A percentile compares a stretch with the other conserved stretches of the same genome.
Conservation (phyloP, 2,888 invertebrate genomes). For the Patella ulyssiponensis region DNA sequence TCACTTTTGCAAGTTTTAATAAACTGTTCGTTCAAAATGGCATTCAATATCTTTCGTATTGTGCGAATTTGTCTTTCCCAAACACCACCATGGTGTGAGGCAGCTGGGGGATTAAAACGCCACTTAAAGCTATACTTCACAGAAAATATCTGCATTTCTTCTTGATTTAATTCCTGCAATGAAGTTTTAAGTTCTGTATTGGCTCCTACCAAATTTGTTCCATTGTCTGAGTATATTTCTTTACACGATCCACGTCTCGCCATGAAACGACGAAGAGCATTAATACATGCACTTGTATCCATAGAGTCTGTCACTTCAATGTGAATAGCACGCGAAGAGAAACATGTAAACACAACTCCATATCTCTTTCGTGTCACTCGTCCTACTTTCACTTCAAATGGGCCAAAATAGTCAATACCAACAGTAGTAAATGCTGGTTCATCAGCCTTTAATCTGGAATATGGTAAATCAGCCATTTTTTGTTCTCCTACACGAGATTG, state of each 20-base stretch:
- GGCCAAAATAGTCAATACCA: slow-evolving; percentile 27
- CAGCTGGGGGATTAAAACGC: slow-evolving; percentile 30
- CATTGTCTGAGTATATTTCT: no score
- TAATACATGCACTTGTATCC: no score
- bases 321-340: no score
- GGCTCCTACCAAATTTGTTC: slow-evolving; percentile 31
- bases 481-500: slow-evolving; percentile 10
- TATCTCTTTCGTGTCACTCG: background rate
- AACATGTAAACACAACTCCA: no score
- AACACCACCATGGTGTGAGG: slow-evolving; percentile 33
- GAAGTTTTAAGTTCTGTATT: slow-evolving; percentile 21
- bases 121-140: slow-evolving; percentile 20
- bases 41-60: no score
- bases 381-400: slow-evolving; percentile 17
- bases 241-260: no score
- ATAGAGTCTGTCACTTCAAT: no score
- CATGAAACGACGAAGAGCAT: no score
- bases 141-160: slow-evolving; percentile 10
- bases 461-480: slow-evolving; percentile 28
- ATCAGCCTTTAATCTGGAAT: slow-evolving; percentile 8
- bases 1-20: slow-evolving; percentile 37
- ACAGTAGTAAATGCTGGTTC: slow-evolving; percentile 15
- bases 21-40: background rate
- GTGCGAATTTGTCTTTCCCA: slow-evolving; percentile 27
- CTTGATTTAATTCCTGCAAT: slow-evolving; percentile 21